Percentiles rank a stretch among this genome's conserved stretches.
Conservation (phyloP, 64 coral and sea anemone genomes). For the Porites lutea region DNA sequence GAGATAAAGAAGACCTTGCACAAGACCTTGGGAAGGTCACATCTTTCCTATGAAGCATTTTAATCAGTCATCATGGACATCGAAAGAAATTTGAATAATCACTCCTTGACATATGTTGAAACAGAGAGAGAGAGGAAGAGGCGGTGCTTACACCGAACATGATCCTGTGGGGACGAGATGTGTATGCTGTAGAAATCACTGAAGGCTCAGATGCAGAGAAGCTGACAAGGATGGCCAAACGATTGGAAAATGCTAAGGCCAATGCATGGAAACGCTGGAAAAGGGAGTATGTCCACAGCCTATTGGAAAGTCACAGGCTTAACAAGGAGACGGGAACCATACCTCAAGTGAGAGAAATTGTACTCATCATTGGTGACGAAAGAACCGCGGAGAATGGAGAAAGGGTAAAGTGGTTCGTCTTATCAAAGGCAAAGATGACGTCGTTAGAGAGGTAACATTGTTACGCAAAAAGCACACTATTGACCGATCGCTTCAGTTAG, state of each 20-base stretch:
- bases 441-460: background rate
- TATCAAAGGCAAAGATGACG: background rate
- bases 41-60: conserved; percentile 31
- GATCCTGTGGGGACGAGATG: conserved; percentile 69
- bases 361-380: background rate
- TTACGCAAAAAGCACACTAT: background rate
- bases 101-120: conserved; percentile 71
- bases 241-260: conserved; percentile 50
- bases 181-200: conserved; percentile 58
- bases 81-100: conserved; percentile 77
- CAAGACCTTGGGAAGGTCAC: conserved; percentile 71
- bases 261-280: conserved; percentile 72
- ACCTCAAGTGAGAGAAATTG: conserved; percentile 8
- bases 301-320: conserved; percentile 75
- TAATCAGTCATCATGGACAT: conserved; percentile 75
- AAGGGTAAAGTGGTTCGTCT: background rate
- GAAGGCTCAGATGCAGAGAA: conserved; percentile 61
- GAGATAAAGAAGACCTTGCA: conserved; percentile 75
- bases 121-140: conserved; percentile 42
- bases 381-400: background rate
- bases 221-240: conserved; percentile 33
- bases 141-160: conserved; percentile 67
- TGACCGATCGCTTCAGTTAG: background rate
- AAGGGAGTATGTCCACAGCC: conserved; percentile 70
- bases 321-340: conserved; percentile 46